A percentile compares a stretch with the other conserved stretches of the same genome.
These are phyloP conservation scores for Pherbina coryleti DNA, from an alignment of 2,888 invertebrate species.

Conservation along the genomic window DNA sequence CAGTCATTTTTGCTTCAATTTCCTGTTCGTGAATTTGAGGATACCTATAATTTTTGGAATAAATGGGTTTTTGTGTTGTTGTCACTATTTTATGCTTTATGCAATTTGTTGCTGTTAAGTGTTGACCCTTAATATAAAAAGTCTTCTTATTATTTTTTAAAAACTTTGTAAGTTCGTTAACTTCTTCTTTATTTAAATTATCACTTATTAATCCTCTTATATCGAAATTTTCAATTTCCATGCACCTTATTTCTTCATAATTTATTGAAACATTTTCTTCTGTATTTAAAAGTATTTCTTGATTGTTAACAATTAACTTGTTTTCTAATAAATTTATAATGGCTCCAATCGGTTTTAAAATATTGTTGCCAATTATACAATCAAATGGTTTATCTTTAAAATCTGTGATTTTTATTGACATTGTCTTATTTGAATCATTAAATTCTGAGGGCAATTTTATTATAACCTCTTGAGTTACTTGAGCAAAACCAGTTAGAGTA, in stretches of 20 bases:
- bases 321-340: not conserved
- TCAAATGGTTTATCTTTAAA: not conserved
- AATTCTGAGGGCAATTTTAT: not conserved
- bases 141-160: not conserved
- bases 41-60: conserved; percentile 18
- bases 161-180: not conserved
- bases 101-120: conserved; percentile 1
- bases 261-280: not conserved
- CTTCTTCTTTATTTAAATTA: conserved; percentile 7
- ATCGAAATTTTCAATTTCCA: not conserved
- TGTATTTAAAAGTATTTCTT: not conserved
- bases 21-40: conserved; percentile 31
- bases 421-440: not conserved
- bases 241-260: not conserved
- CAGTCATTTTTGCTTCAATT: conserved; percentile 22
- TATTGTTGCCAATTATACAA: not conserved
- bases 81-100: conserved; percentile 13
- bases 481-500: not conserved
- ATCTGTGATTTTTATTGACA: not conserved
- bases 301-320: not conserved
- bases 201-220: not conserved
- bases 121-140: conserved; percentile 21
- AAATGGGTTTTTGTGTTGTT: conserved; percentile 12
- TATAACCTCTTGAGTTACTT: not conserved
- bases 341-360: not conserved